phyloP scores from a whole-genome alignment of 1,140 invertebrate species.

The Phenacoccus solenopsis region DNA sequence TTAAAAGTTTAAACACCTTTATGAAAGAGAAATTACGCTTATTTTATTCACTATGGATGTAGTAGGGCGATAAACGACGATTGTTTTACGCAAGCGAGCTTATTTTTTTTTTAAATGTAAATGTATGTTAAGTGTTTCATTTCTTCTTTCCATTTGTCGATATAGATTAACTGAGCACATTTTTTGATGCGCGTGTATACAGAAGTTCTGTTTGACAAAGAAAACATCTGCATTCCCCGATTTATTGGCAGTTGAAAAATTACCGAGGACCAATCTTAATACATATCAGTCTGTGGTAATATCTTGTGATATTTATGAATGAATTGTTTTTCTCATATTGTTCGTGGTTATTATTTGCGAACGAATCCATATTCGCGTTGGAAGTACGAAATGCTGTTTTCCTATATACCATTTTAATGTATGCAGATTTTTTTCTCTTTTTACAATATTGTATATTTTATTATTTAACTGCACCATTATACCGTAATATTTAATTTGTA shows the following conservation, averaged over 20 bases:
- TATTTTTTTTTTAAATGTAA: slow-evolving; percentile 7
- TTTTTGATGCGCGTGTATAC: too few species aligned
- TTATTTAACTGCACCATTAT: slow-evolving; percentile 9
- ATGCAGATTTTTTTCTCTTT: neutral
- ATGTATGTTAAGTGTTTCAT: neutral
- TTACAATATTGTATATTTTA: slow-evolving; percentile 3
- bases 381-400: neutral
- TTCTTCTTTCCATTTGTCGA: neutral
- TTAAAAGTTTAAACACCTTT: neutral
- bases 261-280: neutral
- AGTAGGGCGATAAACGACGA: neutral
- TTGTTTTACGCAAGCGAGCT: slow-evolving; percentile 12
- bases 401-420: neutral
- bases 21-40: neutral
- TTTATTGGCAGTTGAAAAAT: neutral
- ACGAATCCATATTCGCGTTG: neutral
- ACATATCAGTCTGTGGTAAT: slow-evolving; percentile 14
- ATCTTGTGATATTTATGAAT: neutral
- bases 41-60: neutral
- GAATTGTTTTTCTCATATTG: too few species aligned
- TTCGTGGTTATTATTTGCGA: neutral
- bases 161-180: neutral
- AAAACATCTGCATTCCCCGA: too few species aligned
- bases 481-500: neutral
- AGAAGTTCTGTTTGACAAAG: too few species aligned